A percentile compares a stretch with the other conserved stretches of the same genome.
Evolutionary conservation across 1,140 invertebrate species (phyloP).

Genomic region (Hirudo medicinalis): DNA sequence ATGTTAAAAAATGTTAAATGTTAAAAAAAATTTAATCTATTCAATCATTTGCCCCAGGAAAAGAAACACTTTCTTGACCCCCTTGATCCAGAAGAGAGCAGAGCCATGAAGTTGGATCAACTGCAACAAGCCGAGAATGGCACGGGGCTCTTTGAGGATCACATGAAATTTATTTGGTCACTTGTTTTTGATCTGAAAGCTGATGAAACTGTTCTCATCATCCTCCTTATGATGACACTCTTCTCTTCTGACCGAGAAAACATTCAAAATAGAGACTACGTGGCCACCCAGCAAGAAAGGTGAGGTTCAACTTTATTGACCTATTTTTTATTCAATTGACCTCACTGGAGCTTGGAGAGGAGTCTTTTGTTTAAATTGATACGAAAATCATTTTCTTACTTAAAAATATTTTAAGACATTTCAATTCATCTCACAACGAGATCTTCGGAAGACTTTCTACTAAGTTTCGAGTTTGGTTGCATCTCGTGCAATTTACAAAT

Average conservation of each 20-base stretch:
- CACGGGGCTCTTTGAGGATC: constrained; percentile 42
- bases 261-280: constrained; percentile 34
- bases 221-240: constrained; percentile 44
- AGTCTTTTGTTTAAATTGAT: no score
- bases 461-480: no score
- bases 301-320: neutral
- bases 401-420: no score
- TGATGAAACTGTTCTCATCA: constrained; percentile 44
- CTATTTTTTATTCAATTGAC: no score
- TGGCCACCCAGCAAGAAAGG: constrained; percentile 13
- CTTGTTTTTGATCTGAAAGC: constrained; percentile 40
- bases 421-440: no score
- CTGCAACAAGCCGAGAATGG: constrained; percentile 26
- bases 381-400: no score
- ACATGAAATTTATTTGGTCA: constrained; percentile 44
- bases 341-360: no score
- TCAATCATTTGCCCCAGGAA: constrained; percentile 24
- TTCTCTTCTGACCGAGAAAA: constrained; percentile 44
- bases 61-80: constrained; percentile 40
- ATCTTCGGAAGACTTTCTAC: no score
- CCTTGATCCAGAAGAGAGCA: constrained; percentile 33
- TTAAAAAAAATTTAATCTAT: neutral
- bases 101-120: constrained; percentile 38
- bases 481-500: no score
- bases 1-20: no score